Evolutionary conservation across 2,888 invertebrate species (phyloP), one percentile per base, ranked within the genome.

Genomic region (Asteroscopus sphinx): DNA sequence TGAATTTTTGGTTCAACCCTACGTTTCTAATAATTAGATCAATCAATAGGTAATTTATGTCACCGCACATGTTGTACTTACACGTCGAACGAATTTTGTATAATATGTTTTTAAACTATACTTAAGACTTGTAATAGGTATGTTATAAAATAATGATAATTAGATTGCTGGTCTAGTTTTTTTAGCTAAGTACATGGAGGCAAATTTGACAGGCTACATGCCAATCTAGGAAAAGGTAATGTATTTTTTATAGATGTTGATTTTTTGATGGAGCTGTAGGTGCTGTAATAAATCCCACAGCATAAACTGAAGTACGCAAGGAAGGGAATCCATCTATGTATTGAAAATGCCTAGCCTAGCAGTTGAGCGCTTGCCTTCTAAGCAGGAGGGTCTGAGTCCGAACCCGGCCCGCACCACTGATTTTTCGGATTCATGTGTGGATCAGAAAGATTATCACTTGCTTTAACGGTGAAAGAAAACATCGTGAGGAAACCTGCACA

Each of bases 151-250:
- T 44, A 6, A 42, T 44, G 6, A 42, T 41, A 52, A 57, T 32
- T 57, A 47, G 30, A 33, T 44, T 45, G 52, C 68, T 40, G 21
- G 58, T 67, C 58, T 32, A 42, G 15, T 40, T 55, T 44, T 42
- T 53, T 60, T 26, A 17, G 32, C 0, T 58, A 49, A 58, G 45
- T 53, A 44, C 47, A 53, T 7, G 16, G 5, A 37, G 28, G 30
- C 7, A n/a, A 41, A 30, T 49, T 52, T 15, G 21, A 26, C 42
- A 28, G 13, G 7, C 17, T 36, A 12, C 32, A 17, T 21, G 17
- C 33, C 30, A 32, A 33, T 45, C 26, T 42, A 47, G 32, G 30
- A 33, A 37, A 45, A 61, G 2, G 8, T 33, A 68, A 37, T 28
- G 21, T 21, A 26, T 26, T 16, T 35, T 26, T 28, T 52, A 15